A percentile compares a stretch with the other conserved stretches of the same genome.
Conservation (phyloP, 1,140 invertebrate genomes). For the Achatina immaculata region DNA sequence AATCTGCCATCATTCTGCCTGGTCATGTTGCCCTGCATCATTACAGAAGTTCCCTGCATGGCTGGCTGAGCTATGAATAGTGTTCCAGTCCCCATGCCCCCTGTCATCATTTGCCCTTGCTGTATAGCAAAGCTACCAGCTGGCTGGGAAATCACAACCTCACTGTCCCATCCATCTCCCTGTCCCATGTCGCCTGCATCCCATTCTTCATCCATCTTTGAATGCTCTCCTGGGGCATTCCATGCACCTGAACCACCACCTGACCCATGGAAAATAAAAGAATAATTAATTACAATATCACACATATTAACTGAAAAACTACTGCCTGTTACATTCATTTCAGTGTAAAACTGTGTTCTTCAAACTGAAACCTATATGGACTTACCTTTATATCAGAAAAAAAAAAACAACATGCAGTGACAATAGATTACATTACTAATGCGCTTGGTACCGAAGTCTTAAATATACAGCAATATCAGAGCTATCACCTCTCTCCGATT, state of each 20-base stretch:
- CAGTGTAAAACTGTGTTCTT: no score
- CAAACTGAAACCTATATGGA: no score
- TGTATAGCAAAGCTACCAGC: conserved; percentile 22
- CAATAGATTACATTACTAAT: no score
- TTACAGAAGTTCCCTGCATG: conserved; percentile 15
- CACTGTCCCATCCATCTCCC: conserved; percentile 27
- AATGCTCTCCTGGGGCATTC: conserved; percentile 19
- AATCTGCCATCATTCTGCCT: conserved; percentile 20
- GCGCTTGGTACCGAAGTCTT: no score
- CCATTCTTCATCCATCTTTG: not conserved
- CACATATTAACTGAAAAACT: no score
- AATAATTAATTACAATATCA: no score
- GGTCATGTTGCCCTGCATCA: conserved; percentile 23
- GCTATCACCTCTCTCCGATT: conserved; percentile 37
- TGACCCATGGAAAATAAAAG: not conserved
- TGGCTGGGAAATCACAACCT: conserved; percentile 14
- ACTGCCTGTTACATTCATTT: no score
- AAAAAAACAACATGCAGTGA: no score
- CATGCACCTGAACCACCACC: conserved; percentile 1
- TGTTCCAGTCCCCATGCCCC: conserved; percentile 14
- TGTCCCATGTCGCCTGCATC: conserved; percentile 5
- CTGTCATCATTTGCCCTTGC: conserved; percentile 31
- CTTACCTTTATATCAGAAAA: no score
- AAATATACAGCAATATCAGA: no score
- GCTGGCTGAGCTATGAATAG: conserved; percentile 32